Conservation (phyloP, 1,140 invertebrate species). For the Conopomorpha cramerella region DNA sequence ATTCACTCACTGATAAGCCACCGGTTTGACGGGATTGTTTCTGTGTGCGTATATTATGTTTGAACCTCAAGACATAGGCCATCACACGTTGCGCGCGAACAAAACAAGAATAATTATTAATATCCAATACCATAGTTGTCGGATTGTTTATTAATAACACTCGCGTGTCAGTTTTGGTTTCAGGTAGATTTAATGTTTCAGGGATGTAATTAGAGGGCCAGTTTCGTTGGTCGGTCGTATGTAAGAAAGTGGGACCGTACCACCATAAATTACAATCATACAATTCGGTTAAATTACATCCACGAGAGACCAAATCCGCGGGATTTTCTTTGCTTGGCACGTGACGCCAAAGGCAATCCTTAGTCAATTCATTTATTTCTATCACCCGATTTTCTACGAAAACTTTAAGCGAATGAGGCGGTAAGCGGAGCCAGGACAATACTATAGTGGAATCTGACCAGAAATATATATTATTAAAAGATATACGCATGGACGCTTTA, state of each 20-base stretch:
- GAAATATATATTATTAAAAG: neutral
- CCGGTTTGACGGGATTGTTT: neutral
- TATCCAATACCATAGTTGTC: neutral
- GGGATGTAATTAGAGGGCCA: neutral
- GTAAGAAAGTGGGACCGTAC: conserved; percentile 1
- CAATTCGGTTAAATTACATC: neutral
- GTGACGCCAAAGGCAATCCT: neutral
- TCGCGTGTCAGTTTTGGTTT: neutral
- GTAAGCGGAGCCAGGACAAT: neutral
- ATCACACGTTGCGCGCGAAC: neutral
- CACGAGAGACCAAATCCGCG: conserved; percentile 3
- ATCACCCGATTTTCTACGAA: conserved; percentile 2
- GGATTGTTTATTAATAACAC: neutral
- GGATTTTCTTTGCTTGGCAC: neutral
- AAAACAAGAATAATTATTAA: conserved; percentile 2
- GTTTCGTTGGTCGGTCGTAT: neutral
- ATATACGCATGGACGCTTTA: neutral
- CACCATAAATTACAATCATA: neutral
- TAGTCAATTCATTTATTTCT: conserved; percentile 6
- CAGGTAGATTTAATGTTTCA: neutral
- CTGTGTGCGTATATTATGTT: neutral
- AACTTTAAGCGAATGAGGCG: neutral
- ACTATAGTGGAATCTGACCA: conserved; percentile 4
- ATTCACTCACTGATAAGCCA: neutral
- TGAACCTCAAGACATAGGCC: conserved; percentile 1